Conservation (phyloP, 30 jellyfish, hydroid and myxozoan species). For the Chrysaora quinquecirrha region DNA sequence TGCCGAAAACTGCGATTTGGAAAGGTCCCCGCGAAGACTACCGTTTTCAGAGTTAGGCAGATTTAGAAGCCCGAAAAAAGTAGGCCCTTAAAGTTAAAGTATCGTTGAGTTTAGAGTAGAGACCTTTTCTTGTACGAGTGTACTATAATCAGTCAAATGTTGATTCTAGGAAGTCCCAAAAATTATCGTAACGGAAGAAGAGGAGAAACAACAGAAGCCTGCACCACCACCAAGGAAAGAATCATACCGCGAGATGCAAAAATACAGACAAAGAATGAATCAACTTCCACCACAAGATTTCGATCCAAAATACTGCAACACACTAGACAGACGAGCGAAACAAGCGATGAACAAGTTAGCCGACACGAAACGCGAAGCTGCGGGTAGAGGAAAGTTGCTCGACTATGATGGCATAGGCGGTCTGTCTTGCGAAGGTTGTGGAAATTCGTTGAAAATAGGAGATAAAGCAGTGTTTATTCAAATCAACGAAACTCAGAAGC, state of each 20-base stretch:
- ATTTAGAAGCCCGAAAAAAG: no score
- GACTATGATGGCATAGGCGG: constrained; percentile 36
- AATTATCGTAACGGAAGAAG: background rate
- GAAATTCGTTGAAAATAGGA: constrained; percentile 12
- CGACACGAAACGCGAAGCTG: constrained; percentile 59
- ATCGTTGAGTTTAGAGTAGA: no score
- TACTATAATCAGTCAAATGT: no score
- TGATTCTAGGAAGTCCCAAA: background rate
- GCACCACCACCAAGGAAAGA: constrained; percentile 61
- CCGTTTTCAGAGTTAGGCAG: no score
- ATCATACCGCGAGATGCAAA: constrained; percentile 39
- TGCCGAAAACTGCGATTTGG: no score
- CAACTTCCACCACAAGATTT: constrained; percentile 98
- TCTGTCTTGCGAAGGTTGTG: constrained; percentile 58
- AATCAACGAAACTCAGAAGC: constrained; percentile 12
- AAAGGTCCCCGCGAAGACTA: no score
- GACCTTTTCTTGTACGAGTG: no score
- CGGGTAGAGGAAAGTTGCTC: constrained; percentile 74
- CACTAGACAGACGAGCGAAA: constrained; percentile 72
- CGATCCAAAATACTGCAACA: constrained; percentile 80
- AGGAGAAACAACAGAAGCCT: constrained; percentile 15
- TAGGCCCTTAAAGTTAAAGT: no score
- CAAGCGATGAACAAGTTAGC: constrained; percentile 69
- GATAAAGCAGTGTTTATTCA: constrained; percentile 43
- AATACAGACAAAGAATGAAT: constrained; percentile 43